Evolutionary conservation across 2,888 invertebrate species (phyloP).

Genomic region (Graphium colonna): DNA sequence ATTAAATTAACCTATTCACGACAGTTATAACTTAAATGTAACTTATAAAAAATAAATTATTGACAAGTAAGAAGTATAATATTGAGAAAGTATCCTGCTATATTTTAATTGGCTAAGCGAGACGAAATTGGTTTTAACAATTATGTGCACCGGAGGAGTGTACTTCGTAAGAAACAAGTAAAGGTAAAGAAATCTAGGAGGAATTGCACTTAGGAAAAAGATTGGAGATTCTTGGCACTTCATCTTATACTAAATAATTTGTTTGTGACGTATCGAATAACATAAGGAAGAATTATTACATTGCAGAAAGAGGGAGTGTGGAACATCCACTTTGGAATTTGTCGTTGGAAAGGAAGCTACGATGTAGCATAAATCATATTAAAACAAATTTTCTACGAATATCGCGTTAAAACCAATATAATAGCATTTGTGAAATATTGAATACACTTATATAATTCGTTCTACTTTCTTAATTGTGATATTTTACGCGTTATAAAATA

Average conservation of each 20-base stretch:
- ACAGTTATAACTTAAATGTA: no score
- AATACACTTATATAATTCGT: constrained; percentile 45
- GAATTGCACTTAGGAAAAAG: constrained; percentile 69
- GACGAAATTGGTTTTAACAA: background rate
- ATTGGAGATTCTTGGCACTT: constrained; percentile 74
- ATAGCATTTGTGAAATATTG: constrained; percentile 49
- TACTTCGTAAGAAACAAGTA: constrained; percentile 24
- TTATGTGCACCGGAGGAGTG: background rate
- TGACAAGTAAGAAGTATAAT: background rate
- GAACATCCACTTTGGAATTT: background rate
- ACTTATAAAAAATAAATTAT: no score
- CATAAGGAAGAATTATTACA: background rate
- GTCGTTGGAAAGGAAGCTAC: background rate
- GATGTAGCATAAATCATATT: background rate
- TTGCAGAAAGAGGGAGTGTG: background rate
- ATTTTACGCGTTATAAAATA: constrained; percentile 64
- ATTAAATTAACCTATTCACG: background rate
- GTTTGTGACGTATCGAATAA: constrained; percentile 12
- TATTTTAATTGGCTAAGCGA: constrained; percentile 14
- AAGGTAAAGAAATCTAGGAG: constrained; percentile 59
- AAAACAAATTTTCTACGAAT: constrained; percentile 9
- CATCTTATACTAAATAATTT: constrained; percentile 60
- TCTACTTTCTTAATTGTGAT: constrained; percentile 55
- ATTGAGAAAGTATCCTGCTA: constrained; percentile 18
- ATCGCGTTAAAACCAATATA: constrained; percentile 34